Base-by-base conservation (phyloP, 30 jellyfish, hydroid and myxozoan species). In the Turritopsis rubra region DNA sequence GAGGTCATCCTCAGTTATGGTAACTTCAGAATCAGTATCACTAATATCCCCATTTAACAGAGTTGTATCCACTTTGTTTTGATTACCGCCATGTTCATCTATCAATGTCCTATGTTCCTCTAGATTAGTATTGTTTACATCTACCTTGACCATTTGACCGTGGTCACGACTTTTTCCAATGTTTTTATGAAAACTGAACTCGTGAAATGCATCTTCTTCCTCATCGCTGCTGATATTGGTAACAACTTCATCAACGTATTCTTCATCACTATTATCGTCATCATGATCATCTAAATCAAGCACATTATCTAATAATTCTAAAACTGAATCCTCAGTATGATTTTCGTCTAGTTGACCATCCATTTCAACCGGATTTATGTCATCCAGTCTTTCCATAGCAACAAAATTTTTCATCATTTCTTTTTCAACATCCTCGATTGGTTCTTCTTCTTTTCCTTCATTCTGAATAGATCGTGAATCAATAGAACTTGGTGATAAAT, bases 11-110 rank as follows among this genome's bases (percentile, higher is more conserved):
- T 60, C 85, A 77, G 74, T 30, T n/a, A 29, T 26, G 53, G 85
- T 77, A 18, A 52, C 75, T 29, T 77, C 85, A 16, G 85, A 77
- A 77, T 77, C 85, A 77, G 70, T 66, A 28, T 77, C 85, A 20
- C 73, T 29, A 29, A 29, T 66, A 77, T 77, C 28, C 0, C 68
- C 83, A 22, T 75, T 31, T 0, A 22, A 25, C 7, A 26, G 54
- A 26, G 17, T 26, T 31, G 9, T 17, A 17, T 9, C 83, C 17
- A 73, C 26, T 75, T 25, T 31, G 68, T 75, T 75, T 22, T 9
- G 1, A 1, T 73, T 77, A 60, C 77, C 8, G 24, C 18, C 75
- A 77, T 41, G 9, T 41, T 41, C 60, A 41, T 41, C 60, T 3
- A 13, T 13, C 60, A 41, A 41, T 13, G 60, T 41, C 60, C 60